Percentiles rank a stretch among this genome's conserved stretches.
phyloP scores from a whole-genome alignment of 2,888 invertebrate genomes.

The Chrysomela aeneicollis region DNA sequence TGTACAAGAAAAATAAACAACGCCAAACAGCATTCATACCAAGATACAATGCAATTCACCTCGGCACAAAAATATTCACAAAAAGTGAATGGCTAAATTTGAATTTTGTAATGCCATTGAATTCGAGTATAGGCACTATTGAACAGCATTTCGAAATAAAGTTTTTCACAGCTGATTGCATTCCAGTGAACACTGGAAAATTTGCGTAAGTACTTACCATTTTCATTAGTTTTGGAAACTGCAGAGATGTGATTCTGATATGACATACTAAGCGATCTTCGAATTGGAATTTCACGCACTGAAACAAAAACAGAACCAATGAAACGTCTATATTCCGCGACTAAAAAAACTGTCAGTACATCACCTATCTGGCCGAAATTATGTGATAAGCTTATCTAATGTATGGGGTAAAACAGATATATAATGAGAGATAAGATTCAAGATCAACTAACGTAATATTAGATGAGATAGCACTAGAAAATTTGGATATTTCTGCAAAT shows the following conservation, averaged over 20 bases:
- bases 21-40: not conserved
- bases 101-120: no score
- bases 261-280: conserved; percentile 43
- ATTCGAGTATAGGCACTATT: no score
- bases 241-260: conserved; percentile 40
- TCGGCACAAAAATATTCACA: no score
- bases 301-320: conserved; percentile 28
- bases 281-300: conserved; percentile 40
- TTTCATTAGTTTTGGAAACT: conserved; percentile 40
- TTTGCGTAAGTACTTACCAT: conserved; percentile 40
- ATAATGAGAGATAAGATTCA: not conserved
- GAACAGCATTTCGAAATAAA: no score
- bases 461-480: not conserved
- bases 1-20: not conserved
- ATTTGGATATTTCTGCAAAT: no score
- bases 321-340: not conserved
- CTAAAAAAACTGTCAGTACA: no score
- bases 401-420: no score
- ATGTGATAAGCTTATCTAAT: not conserved
- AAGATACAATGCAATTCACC: no score
- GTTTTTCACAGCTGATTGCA: no score
- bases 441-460: not conserved
- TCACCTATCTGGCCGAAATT: not conserved
- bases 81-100: no score
- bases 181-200: not conserved